Evolutionary conservation across 2,113 vertebrate genomes (phyloP).

Genomic region (Lasiurus borealis): DNA sequence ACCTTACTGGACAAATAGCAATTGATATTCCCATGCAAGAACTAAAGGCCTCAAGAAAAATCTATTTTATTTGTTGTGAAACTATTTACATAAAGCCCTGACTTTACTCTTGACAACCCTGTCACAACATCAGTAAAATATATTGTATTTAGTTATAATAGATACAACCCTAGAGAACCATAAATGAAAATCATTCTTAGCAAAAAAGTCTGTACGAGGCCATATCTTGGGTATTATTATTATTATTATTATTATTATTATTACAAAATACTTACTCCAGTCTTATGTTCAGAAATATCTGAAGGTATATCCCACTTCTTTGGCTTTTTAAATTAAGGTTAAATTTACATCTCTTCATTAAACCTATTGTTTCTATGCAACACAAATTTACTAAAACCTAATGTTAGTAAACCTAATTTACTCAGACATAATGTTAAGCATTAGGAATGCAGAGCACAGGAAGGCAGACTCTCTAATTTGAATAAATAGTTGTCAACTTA

Average conservation of each 20-base stretch:
- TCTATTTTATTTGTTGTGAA: background rate
- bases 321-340: background rate
- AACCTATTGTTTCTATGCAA: background rate
- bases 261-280: background rate
- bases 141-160: constrained; percentile 16
- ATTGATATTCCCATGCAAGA: background rate
- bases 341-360: background rate
- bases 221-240: background rate
- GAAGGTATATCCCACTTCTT: background rate
- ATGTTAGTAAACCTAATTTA: too few species aligned
- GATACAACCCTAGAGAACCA: background rate
- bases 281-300: background rate
- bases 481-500: background rate
- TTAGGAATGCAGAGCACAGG: background rate
- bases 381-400: background rate
- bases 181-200: background rate
- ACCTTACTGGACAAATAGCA: background rate
- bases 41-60: background rate
- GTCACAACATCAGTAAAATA: background rate
- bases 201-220: background rate
- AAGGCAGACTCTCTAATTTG: background rate
- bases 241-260: background rate
- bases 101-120: background rate
- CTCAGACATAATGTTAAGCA: background rate
- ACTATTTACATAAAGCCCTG: background rate